Conservation (phyloP, 2,113 vertebrate genomes). For the Amphilophus citrinellus region DNA sequence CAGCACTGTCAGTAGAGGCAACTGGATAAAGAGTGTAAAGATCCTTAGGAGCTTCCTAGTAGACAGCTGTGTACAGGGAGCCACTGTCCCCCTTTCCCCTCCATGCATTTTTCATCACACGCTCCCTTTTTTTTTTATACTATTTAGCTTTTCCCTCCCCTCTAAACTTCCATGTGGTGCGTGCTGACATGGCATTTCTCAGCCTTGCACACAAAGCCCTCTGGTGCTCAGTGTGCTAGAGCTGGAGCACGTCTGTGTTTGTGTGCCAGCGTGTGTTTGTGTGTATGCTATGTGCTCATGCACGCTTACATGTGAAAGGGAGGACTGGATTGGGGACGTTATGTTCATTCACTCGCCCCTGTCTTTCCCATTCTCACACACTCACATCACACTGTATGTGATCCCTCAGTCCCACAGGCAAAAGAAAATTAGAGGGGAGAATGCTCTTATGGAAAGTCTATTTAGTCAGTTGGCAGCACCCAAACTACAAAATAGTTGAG, state of each 20-base stretch:
- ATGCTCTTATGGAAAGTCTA: constrained; percentile 37
- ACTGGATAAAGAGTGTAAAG: constrained; percentile 46
- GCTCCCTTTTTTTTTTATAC: constrained; percentile 52
- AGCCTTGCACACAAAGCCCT: constrained; percentile 71
- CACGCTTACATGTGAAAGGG: constrained; percentile 36
- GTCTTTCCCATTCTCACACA: constrained; percentile 6
- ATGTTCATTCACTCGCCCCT: constrained; percentile 17
- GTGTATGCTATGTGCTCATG: constrained; percentile 25
- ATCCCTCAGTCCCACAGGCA: constrained; percentile 48
- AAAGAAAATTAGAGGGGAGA: constrained; percentile 17
- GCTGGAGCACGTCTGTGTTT: constrained; percentile 42
- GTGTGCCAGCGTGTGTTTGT: constrained; percentile 20
- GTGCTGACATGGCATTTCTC: constrained; percentile 76
- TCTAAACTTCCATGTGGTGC: constrained; percentile 67
- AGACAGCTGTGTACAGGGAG: constrained; percentile 47
- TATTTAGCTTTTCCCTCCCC: constrained; percentile 65
- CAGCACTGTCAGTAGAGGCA: constrained; percentile 27
- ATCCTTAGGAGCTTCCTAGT: constrained; percentile 44
- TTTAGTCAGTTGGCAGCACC: constrained; percentile 47
- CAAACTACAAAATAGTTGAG: constrained; percentile 43
- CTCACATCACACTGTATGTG: constrained; percentile 41
- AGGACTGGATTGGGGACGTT: constrained; percentile 13
- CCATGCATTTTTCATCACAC: constrained; percentile 74
- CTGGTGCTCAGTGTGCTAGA: constrained; percentile 63
- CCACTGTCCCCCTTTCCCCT: constrained; percentile 48